A percentile compares a stretch with the other conserved stretches of the same genome.
phyloP scores from a whole-genome alignment of 2,797 vertebrate species.

The Chelmon rostratus region DNA sequence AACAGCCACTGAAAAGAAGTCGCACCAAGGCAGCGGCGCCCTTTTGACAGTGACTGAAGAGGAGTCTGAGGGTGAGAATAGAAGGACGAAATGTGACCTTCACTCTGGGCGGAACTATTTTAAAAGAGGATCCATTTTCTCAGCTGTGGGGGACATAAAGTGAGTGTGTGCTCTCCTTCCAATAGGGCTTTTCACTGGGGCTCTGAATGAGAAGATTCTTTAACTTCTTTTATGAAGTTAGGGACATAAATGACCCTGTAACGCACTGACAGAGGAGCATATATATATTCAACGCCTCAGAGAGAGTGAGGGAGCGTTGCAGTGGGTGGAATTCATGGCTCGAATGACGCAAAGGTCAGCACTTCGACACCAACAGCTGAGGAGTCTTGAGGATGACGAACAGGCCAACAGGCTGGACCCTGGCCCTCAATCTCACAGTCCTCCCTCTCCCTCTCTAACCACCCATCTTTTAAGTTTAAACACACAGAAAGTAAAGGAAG shows the following conservation, averaged over 20 bases:
- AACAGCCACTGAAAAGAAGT: slow-evolving; percentile 20
- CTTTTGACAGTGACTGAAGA: slow-evolving; percentile 36
- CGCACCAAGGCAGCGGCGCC: slow-evolving; percentile 20
- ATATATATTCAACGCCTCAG: slow-evolving; percentile 29
- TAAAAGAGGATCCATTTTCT: slow-evolving; percentile 64
- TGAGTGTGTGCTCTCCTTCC: not conserved
- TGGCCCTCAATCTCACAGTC: slow-evolving; percentile 8
- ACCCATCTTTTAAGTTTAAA: not conserved
- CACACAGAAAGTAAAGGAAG: not conserved
- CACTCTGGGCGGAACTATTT: slow-evolving; percentile 77
- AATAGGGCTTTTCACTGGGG: not conserved
- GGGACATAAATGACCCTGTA: slow-evolving; percentile 13
- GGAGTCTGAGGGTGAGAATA: slow-evolving; percentile 74
- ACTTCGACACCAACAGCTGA: slow-evolving; percentile 92
- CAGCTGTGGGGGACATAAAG: slow-evolving; percentile 9
- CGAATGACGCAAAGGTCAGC: slow-evolving; percentile 91
- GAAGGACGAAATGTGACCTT: slow-evolving; percentile 84
- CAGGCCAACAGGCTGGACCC: slow-evolving; percentile 30
- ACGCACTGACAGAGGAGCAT: not conserved
- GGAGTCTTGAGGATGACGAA: slow-evolving; percentile 75
- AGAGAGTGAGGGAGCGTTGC: not conserved
- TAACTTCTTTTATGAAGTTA: not conserved
- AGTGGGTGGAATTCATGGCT: slow-evolving; percentile 80
- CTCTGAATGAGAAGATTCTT: not conserved
- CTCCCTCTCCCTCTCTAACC: not conserved